A percentile compares a stretch with the other conserved stretches of the same genome.
These are phyloP conservation scores for Lampris megalopsis DNA, from an alignment of 2,113 vertebrate species.

Conservation along the genomic window DNA sequence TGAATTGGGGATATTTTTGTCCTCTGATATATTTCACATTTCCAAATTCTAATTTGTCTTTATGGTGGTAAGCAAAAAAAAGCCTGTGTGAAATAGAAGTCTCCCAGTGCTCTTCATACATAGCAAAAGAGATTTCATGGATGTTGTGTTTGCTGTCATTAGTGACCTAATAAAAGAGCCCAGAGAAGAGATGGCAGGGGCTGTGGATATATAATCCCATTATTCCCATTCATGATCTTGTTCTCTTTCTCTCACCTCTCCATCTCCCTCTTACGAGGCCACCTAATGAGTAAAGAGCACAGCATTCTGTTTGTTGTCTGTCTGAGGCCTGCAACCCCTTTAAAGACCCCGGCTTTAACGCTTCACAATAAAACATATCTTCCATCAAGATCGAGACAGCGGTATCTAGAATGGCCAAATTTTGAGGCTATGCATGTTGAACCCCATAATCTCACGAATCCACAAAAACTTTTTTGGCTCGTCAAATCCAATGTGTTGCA, in stretches of 20 bases:
- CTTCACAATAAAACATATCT: slow-evolving; percentile 23
- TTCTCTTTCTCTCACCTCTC: slow-evolving; percentile 42
- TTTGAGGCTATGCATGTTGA: neutral
- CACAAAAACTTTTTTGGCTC: neutral
- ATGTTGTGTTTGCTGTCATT: slow-evolving; percentile 57
- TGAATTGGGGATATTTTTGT: too few relatives aligned
- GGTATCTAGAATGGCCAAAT: neutral
- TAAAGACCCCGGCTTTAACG: slow-evolving; percentile 31
- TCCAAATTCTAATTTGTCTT: slow-evolving; percentile 27
- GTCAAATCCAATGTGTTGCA: slow-evolving; percentile 1
- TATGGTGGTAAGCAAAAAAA: slow-evolving; percentile 13
- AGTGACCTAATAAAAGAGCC: slow-evolving; percentile 60
- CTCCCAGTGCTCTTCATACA: slow-evolving; percentile 55
- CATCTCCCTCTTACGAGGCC: slow-evolving; percentile 29
- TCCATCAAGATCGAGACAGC: slow-evolving; percentile 9
- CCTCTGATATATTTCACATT: slow-evolving; percentile 18
- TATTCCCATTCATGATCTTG: slow-evolving; percentile 1
- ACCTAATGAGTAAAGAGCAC: slow-evolving; percentile 59
- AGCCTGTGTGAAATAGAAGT: slow-evolving; percentile 34
- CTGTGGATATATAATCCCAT: slow-evolving; percentile 62
- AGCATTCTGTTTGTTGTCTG: slow-evolving; percentile 33
- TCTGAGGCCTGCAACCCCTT: slow-evolving; percentile 26
- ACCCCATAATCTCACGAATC: neutral
- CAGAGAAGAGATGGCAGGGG: slow-evolving; percentile 69
- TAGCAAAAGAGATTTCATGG: slow-evolving; percentile 56